phyloP scores from a whole-genome alignment of 2,797 vertebrate species.

The Antrozous pallidus region DNA sequence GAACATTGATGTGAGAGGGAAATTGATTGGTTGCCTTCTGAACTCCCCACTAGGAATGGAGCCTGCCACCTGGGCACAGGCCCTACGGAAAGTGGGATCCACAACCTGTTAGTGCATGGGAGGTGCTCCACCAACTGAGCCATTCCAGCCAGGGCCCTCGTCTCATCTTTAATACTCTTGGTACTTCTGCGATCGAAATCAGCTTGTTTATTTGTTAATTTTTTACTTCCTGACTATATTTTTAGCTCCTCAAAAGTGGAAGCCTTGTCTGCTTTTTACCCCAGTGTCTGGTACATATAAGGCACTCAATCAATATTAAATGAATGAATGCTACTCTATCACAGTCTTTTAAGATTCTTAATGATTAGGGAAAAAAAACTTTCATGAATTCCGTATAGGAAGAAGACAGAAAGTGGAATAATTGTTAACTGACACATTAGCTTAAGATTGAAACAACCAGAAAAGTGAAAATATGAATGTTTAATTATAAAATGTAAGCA shows the following conservation, averaged over 20 bases:
- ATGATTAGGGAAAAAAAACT: neutral
- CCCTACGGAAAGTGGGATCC: neutral
- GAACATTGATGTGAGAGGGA: neutral
- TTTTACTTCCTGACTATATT: neutral
- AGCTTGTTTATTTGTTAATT: neutral
- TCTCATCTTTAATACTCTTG: neutral
- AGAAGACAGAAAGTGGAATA: slow-evolving; percentile 64
- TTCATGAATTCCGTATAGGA: slow-evolving; percentile 47
- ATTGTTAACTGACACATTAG: slow-evolving; percentile 71
- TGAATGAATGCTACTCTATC: slow-evolving; percentile 45
- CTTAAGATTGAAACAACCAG: slow-evolving; percentile 63
- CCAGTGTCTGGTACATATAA: neutral
- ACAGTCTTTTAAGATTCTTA: slow-evolving; percentile 60
- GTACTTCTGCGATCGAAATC: neutral
- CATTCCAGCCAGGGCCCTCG: neutral
- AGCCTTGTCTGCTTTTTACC: neutral
- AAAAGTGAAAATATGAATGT: slow-evolving; percentile 73
- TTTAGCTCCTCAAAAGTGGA: neutral
- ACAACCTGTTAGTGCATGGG: neutral
- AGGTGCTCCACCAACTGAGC: neutral
- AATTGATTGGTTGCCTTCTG: neutral
- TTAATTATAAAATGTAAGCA: slow-evolving; percentile 79
- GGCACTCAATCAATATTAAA: neutral
- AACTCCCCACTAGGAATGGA: neutral
- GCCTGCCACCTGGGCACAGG: neutral